Conservation (phyloP, 2,113 vertebrate species). For the Climacteris rufus region DNA sequence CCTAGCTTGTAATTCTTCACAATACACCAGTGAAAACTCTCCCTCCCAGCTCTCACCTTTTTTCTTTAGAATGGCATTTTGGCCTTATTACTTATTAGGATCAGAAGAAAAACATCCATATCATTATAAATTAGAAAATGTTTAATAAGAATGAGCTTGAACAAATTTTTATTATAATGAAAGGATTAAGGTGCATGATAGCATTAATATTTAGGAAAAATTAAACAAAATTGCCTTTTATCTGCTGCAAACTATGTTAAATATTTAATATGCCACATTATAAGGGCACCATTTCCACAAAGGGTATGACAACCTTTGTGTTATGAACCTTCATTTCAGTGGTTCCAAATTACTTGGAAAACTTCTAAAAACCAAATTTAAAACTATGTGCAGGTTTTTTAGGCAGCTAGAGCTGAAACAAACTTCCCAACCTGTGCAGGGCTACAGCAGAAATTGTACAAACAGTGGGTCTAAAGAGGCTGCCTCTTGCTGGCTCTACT, state of each 20-base stretch:
- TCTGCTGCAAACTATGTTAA: conserved; percentile 63
- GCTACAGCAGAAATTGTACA: background rate
- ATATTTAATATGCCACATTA: conserved; percentile 62
- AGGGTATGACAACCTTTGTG: background rate
- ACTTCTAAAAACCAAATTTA: background rate
- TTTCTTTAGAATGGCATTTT: conserved; percentile 10
- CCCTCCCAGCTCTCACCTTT: background rate
- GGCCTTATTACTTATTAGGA: conserved; percentile 24
- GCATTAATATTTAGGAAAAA: conserved; percentile 72
- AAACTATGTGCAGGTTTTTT: background rate
- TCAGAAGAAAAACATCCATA: conserved; percentile 41
- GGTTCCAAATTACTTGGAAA: background rate
- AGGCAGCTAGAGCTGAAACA: background rate
- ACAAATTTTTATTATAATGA: conserved; percentile 66
- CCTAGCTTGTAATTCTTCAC: background rate
- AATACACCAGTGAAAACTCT: background rate
- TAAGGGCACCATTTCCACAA: background rate
- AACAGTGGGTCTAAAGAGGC: background rate
- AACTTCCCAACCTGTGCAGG: background rate
- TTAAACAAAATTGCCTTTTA: conserved; percentile 65
- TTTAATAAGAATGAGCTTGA: conserved; percentile 59
- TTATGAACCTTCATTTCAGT: background rate
- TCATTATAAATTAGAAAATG: conserved; percentile 45
- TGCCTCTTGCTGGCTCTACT: background rate
- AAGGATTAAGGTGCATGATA: conserved; percentile 63